Evolutionary conservation across 1,140 invertebrate genomes (phyloP), one percentile per base, ranked within the genome.

Genomic region (Pristionchus pacificus): DNA sequence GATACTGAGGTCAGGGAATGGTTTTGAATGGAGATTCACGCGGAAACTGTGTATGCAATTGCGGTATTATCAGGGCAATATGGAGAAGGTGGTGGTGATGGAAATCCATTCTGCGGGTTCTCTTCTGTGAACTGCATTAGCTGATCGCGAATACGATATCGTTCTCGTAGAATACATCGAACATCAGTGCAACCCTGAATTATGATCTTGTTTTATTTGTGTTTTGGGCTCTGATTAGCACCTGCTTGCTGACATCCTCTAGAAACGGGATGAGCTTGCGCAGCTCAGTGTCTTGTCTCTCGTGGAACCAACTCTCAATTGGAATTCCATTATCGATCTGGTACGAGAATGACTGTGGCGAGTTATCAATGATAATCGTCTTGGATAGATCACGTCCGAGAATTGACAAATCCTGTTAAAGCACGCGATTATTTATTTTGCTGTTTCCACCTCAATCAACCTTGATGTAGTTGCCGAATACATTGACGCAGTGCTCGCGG

Each of bases 381-480:
- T 92, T 92, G 1, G 92, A 90, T 55, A 97, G 87, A 87, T 97
- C 94, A 74, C 95, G 87, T 29, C 93, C 93, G 19, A 97, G 87
- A 77, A 97, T 95, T 0, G 90, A 91, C 30, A 97, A 86, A 86
- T 97, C 95, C 60, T 27, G 0, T 15, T 14, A 6, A 61, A 61
- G 0, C 6, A 24, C n/a, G n/a, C 24, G 15, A 61, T 61, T 30
- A 19, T 57, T 61, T 13, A 61, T 14, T 61, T 6, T 1, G 13
- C 25, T 13, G n/a, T 13, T 27, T 61, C 19, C 6, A 49, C 6
- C 6, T 61, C 10, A 6, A 27, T 24, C 15, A 1, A 27, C 60
- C 84, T 97, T 97, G 65, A 97, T 93, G 83, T 97, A 97, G 86
- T 96, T 96, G 0, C 93, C 93, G 86, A 93, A 92, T 13, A 96